Evolutionary conservation across 2,888 invertebrate species (phyloP).

Genomic region (Tenthredo mesomela): DNA sequence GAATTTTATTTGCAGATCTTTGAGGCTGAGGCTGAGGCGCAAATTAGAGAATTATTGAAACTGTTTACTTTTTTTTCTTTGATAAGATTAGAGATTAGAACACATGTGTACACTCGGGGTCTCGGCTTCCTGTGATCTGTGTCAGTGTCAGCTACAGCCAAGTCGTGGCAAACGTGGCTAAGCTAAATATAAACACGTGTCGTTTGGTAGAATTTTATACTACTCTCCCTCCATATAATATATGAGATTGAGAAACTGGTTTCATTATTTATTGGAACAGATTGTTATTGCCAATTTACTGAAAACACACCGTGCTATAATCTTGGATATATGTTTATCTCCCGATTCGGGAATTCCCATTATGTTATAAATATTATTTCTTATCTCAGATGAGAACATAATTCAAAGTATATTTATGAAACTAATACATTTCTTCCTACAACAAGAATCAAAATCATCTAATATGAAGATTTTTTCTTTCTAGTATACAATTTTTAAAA

Average conservation of each 20-base stretch:
- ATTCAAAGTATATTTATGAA: not conserved
- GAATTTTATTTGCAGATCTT: not conserved
- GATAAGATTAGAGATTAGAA: constrained; percentile 7
- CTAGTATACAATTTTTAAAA: no score
- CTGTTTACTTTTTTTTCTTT: not conserved
- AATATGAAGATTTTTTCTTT: no score
- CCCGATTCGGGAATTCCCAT: not conserved
- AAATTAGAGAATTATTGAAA: not conserved
- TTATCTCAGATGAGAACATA: not conserved
- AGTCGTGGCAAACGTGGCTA: constrained; percentile 3
- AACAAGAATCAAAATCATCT: no score
- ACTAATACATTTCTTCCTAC: no score
- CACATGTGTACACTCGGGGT: not conserved
- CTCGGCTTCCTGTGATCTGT: not conserved
- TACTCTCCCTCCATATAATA: not conserved
- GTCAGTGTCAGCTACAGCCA: constrained; percentile 21
- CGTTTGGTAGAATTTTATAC: not conserved
- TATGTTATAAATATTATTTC: not conserved
- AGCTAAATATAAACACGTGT: constrained; percentile 37
- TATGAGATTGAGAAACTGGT: not conserved
- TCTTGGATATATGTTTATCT: not conserved
- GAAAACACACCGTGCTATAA: no score
- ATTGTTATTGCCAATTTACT: constrained; percentile 5
- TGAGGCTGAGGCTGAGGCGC: not conserved
- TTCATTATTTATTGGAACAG: not conserved